Base-by-base conservation (phyloP, 2,888 invertebrate species). In the Stictocephala bisonia region DNA sequence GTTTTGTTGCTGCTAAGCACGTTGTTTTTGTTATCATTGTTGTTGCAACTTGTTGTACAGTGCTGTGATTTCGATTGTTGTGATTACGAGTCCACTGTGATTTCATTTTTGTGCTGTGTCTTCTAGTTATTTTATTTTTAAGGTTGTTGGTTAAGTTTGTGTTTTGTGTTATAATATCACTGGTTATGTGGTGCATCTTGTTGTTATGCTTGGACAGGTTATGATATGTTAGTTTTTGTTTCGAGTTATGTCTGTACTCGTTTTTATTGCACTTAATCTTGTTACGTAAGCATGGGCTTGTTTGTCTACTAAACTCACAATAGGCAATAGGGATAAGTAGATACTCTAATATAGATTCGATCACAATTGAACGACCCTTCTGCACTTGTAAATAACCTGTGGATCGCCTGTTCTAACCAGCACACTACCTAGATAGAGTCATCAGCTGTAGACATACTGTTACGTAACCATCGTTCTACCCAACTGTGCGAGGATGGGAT, bases 121-220 rank as follows among this genome's bases (percentile, higher is more conserved):
- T 56, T 6, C 1, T n/a, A n/a, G n/a, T n/a, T n/a, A n/a, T n/a
- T 6, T 26, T 56, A 18, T 27, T 56, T 27, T 56, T 29, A 15
- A 29, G 56, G 56, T 56, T 27, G n/a, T n/a, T n/a, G n/a, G n/a
- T 29, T 56, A 29, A 56, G 56, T 56, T 56, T 56, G 9, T 56
- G 56, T 56, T 56, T n/a, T 56, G 56, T 56, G 27, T 56, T 31
- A n/a, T 56, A 56, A 56, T 31, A 22, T 31, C 56, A 56, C 56
- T 20, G 15, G 51, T 26, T 15, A 56, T 6, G 1, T 7, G 24
- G 27, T 56, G 56, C 56, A 56, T n/a, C 56, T 1, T 24, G 15
- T 3, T 6, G 18, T 48, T 48, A 6, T 24, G 51, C n/a, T n/a
- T n/a, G n/a, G n/a, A n/a, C n/a, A n/a, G n/a, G n/a, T n/a, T n/a